These are phyloP conservation scores for Zele albiditarsus DNA, from an alignment of 2,888 invertebrate genomes.

Conservation along the genomic window DNA sequence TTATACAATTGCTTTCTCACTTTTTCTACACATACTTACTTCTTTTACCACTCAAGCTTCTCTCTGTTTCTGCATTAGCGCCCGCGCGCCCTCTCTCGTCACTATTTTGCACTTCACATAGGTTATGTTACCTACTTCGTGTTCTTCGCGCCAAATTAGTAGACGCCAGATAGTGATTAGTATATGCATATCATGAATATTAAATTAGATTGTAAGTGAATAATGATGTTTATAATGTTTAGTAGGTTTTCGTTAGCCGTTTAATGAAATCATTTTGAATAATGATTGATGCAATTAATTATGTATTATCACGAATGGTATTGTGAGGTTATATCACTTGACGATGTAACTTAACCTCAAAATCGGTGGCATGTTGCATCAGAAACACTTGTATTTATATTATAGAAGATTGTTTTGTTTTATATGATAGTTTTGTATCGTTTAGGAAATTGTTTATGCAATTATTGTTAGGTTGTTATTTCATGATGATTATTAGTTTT, in stretches of 20 bases:
- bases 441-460: too few species aligned
- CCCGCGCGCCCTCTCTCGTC: background rate
- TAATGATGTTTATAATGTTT: conserved; percentile 19
- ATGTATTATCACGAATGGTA: conserved; percentile 1
- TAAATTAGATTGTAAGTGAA: conserved; percentile 41
- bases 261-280: background rate
- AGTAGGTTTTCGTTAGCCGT: background rate
- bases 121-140: too few species aligned
- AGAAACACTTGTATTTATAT: too few species aligned
- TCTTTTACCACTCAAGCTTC: conserved; percentile 20
- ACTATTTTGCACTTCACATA: background rate
- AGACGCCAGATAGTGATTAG: background rate
- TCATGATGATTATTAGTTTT: too few species aligned
- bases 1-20: conserved; percentile 30
- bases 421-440: too few species aligned
- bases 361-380: too few species aligned
- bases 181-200: too few species aligned
- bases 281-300: conserved; percentile 26
- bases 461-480: too few species aligned
- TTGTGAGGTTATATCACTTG: too few species aligned
- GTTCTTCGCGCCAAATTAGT: too few species aligned
- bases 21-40: conserved; percentile 18
- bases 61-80: conserved; percentile 14
- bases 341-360: too few species aligned
- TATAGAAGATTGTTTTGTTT: too few species aligned